Evolutionary conservation across 1,140 invertebrate genomes (phyloP).

Genomic region (Hermatobates lingyangjiaoensis): DNA sequence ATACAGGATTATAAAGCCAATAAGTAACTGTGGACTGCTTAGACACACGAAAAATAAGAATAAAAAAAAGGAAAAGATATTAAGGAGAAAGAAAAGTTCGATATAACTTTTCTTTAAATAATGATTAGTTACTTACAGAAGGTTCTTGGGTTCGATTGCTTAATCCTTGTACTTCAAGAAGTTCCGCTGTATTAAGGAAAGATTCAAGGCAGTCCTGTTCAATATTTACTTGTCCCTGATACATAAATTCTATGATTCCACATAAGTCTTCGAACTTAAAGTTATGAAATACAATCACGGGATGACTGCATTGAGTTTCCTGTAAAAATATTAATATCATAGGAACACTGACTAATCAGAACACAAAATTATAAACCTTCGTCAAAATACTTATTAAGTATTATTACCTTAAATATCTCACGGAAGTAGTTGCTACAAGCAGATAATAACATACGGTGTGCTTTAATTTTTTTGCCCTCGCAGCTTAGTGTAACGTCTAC

Average conservation of each 20-base stretch:
- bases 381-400: not conserved
- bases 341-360: not conserved
- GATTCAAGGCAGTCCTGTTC: slow-evolving; percentile 39
- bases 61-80: no score
- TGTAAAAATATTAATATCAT: slow-evolving; percentile 20
- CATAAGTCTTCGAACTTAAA: slow-evolving; percentile 61
- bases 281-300: slow-evolving; percentile 68
- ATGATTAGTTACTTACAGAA: not conserved
- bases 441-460: slow-evolving; percentile 67
- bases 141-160: no score
- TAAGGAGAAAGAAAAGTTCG: no score
- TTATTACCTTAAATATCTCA: slow-evolving; percentile 47
- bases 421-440: slow-evolving; percentile 68
- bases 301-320: slow-evolving; percentile 69
- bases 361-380: not conserved
- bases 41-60: no score
- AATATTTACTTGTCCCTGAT: slow-evolving; percentile 47
- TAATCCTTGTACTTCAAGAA: slow-evolving; percentile 41
- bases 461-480: slow-evolving; percentile 60
- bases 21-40: no score
- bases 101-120: no score
- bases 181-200: slow-evolving; percentile 41
- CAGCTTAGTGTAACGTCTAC: slow-evolving; percentile 72
- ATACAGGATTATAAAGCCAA: no score
- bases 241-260: slow-evolving; percentile 69